phyloP scores from a whole-genome alignment of 2,888 invertebrate species.

The Eupithecia pulchellata region DNA sequence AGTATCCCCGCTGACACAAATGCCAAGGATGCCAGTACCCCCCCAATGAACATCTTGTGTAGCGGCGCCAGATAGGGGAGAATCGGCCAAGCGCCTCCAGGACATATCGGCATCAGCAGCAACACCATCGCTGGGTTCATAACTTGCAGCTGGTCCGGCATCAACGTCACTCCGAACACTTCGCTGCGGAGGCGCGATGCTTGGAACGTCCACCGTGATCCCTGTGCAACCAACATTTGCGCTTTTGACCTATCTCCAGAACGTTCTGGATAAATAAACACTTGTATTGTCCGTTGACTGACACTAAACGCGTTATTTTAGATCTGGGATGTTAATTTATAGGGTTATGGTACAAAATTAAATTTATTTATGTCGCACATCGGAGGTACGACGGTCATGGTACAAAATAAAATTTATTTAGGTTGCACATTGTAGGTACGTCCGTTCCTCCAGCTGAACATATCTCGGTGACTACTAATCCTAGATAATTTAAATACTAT shows the following conservation, averaged over 20 bases:
- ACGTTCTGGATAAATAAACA: background rate
- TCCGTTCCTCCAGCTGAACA: background rate
- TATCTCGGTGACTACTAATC: background rate
- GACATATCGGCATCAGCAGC: constrained; percentile 88
- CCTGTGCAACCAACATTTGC: constrained; percentile 64
- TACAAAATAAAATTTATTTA: background rate
- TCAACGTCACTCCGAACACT: constrained; percentile 79
- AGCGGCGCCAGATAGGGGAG: constrained; percentile 84
- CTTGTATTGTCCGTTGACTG: background rate
- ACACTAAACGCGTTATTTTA: too few species aligned
- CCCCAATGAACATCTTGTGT: constrained; percentile 90
- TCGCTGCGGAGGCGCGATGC: constrained; percentile 89
- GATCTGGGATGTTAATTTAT: background rate
- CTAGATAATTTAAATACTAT: background rate
- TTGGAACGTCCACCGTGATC: constrained; percentile 92
- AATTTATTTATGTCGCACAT: background rate
- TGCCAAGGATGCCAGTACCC: constrained; percentile 77
- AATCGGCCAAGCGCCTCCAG: constrained; percentile 75
- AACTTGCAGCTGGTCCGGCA: constrained; percentile 93
- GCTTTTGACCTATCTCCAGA: background rate
- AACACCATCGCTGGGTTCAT: constrained; percentile 91
- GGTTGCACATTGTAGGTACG: too few species aligned
- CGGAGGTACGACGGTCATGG: too few species aligned
- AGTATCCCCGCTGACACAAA: constrained; percentile 88
- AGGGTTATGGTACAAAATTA: background rate